These are phyloP conservation scores for Nineta flava DNA, from an alignment of 2,888 invertebrate genomes.

Conservation along the genomic window DNA sequence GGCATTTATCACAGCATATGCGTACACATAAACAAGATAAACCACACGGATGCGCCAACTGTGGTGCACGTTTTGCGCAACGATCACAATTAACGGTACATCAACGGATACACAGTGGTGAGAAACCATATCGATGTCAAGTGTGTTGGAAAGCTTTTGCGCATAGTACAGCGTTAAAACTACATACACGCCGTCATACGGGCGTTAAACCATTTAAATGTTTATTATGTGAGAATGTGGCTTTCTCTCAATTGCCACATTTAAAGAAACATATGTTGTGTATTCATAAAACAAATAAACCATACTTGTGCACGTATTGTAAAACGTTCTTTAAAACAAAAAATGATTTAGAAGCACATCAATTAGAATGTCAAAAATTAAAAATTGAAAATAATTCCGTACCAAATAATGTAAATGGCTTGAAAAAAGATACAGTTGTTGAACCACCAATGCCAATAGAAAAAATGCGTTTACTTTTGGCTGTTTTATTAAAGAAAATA, in stretches of 20 bases:
- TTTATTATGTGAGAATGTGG: constrained; percentile 44
- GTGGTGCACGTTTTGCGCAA: constrained; percentile 66
- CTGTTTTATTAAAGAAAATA: constrained; percentile 66
- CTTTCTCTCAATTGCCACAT: constrained; percentile 70
- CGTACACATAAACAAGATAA: constrained; percentile 60
- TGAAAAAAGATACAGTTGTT: constrained; percentile 16
- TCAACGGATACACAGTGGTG: constrained; percentile 69
- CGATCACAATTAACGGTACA: constrained; percentile 74
- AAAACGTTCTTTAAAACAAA: constrained; percentile 61
- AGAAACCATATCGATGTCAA: constrained; percentile 65
- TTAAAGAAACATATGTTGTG: constrained; percentile 78
- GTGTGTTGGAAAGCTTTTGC: constrained; percentile 68
- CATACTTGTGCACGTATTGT: constrained; percentile 62
- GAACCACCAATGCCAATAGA: constrained; percentile 47
- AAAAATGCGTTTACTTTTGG: constrained; percentile 62
- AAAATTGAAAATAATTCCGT: constrained; percentile 19
- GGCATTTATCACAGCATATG: constrained; percentile 70
- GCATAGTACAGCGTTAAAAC: constrained; percentile 69
- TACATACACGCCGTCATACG: constrained; percentile 69
- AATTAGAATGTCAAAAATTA: constrained; percentile 29
- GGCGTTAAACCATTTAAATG: constrained; percentile 73
- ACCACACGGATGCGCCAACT: constrained; percentile 62
- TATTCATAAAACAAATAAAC: constrained; percentile 62
- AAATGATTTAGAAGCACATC: constrained; percentile 51
- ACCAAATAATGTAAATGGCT: constrained; percentile 8